Percentiles rank a stretch among this genome's conserved stretches.
phyloP scores from a whole-genome alignment of 1,140 invertebrate genomes.

The Whitmania pigra region DNA sequence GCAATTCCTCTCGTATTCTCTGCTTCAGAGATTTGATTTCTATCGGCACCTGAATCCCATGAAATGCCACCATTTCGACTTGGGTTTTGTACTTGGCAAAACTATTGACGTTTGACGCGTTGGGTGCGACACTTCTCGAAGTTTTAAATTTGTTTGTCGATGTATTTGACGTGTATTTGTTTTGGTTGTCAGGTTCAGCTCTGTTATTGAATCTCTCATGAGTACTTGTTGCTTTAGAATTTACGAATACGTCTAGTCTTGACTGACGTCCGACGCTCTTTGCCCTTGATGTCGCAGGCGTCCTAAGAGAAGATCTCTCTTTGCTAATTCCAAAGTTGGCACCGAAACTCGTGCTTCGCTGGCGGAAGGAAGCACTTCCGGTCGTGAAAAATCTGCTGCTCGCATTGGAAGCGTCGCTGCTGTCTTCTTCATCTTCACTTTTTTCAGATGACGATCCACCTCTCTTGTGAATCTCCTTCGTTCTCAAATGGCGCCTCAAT shows the following conservation, averaged over 20 bases:
- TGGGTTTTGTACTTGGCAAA: constrained; percentile 19
- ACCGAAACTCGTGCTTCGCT: constrained; percentile 7
- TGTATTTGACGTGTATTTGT: not conserved
- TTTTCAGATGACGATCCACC: constrained; percentile 10
- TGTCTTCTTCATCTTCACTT: constrained; percentile 12
- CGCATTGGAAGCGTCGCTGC: not conserved
- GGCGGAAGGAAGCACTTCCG: not conserved
- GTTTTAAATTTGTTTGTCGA: not conserved
- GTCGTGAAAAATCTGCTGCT: constrained; percentile 6
- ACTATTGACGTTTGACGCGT: not conserved
- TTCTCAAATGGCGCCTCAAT: constrained; percentile 14
- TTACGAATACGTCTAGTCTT: not conserved
- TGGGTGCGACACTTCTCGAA: not conserved
- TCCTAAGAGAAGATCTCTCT: not conserved
- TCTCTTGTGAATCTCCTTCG: not conserved
- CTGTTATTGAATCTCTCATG: not conserved
- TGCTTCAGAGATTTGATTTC: constrained; percentile 48
- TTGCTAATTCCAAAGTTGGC: not conserved
- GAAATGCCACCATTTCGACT: constrained; percentile 36
- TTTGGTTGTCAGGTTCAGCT: not conserved
- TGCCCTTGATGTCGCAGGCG: not conserved
- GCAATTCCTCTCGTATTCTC: constrained; percentile 48
- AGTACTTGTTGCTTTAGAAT: constrained; percentile 1
- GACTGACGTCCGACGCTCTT: not conserved
- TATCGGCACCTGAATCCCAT: constrained; percentile 40